These are phyloP conservation scores for Iphiclides podalirius DNA, from an alignment of 2,888 invertebrate genomes.

Conservation along the genomic window DNA sequence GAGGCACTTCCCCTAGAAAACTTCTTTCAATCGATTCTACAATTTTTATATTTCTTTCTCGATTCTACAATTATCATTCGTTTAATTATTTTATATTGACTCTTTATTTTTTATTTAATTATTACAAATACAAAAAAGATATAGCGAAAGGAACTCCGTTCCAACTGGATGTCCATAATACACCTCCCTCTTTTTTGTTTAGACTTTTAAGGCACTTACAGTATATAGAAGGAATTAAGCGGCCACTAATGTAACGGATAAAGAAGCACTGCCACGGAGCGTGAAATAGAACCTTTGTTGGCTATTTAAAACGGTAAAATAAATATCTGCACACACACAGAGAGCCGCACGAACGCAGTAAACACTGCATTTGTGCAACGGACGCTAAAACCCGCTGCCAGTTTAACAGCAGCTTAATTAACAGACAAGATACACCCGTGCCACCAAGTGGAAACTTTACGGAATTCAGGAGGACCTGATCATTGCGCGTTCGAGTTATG, in stretches of 20 bases:
- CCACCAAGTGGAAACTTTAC: not conserved
- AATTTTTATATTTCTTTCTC: no score
- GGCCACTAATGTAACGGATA: not conserved
- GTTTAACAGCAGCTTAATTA: slow-evolving; percentile 17
- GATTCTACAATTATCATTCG: no score
- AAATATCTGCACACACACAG: no score
- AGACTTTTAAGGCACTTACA: no score
- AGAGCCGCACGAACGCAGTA: slow-evolving; percentile 1
- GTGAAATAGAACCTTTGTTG: slow-evolving; percentile 14
- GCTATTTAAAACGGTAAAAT: slow-evolving; percentile 17
- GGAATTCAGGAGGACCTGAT: not conserved
- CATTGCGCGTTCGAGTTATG: not conserved
- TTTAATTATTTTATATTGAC: no score
- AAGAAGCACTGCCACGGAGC: slow-evolving; percentile 1
- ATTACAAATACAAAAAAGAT: no score
- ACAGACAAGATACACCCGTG: slow-evolving; percentile 4
- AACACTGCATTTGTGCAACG: slow-evolving; percentile 11
- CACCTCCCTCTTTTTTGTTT: no score
- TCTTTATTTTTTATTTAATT: no score
- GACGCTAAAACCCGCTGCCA: slow-evolving; percentile 6
- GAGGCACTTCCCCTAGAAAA: no score
- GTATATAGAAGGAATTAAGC: not conserved
- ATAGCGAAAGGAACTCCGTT: no score
- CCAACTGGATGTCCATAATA: no score
- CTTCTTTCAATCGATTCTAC: no score